Conservation (phyloP, 2,113 vertebrate species). For the Oncorhynchus kisutch region DNA sequence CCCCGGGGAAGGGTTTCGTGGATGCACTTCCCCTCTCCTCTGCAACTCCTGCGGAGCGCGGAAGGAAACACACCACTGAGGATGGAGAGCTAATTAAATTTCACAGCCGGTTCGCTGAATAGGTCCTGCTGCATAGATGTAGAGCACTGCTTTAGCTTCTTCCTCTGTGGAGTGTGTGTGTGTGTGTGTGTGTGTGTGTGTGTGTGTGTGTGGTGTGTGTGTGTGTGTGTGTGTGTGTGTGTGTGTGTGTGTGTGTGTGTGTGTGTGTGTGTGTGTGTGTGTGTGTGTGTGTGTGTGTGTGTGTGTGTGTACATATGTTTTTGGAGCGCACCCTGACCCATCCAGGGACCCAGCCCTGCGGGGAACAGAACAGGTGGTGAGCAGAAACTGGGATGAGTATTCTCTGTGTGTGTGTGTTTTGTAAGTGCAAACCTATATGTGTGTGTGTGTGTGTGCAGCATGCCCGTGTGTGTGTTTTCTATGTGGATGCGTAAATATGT, state of each 20-base stretch:
- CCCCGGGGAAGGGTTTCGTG: constrained; percentile 48
- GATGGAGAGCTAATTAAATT: constrained; percentile 59
- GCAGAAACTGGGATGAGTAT: constrained; percentile 29
- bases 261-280: too few relatives aligned
- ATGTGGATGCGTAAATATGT: not conserved
- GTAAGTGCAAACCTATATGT: not conserved
- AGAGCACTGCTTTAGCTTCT: constrained; percentile 14
- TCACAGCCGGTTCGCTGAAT: constrained; percentile 56
- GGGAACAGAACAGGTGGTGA: constrained; percentile 36
- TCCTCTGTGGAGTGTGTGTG: constrained; percentile 7
- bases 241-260: constrained; percentile 1
- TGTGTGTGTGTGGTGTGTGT: constrained; percentile 4
- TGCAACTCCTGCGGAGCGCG: constrained; percentile 34
- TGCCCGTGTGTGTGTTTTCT: constrained; percentile 6
- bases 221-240: constrained; percentile 12
- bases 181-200: not conserved
- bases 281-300: too few relatives aligned
- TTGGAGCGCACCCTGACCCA: constrained; percentile 37
- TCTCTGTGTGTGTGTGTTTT: constrained; percentile 7
- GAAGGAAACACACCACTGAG: constrained; percentile 42
- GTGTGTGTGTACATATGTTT: constrained; percentile 14
- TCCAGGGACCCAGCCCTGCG: constrained; percentile 24
- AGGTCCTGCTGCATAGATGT: constrained; percentile 27
- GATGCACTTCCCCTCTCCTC: constrained; percentile 41
- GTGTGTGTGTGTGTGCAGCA: not conserved